Conservation (phyloP, 2,888 invertebrate species). For the Latrodectus elegans region DNA sequence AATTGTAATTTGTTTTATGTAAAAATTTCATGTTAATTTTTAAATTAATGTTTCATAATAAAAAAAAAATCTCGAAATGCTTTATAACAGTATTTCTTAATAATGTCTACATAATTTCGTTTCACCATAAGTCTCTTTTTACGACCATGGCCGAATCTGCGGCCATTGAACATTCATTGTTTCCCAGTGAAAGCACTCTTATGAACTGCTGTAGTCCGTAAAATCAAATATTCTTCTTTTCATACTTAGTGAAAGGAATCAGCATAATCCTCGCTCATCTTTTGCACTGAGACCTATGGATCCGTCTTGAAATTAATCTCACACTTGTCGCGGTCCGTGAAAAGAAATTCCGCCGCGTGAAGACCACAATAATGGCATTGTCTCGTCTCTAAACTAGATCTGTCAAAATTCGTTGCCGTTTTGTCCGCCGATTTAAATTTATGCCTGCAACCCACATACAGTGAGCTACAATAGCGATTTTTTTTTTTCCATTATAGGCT, state of each 20-base stretch:
- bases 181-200: too few species aligned
- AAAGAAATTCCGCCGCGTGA: constrained; percentile 34
- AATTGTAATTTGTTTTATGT: too few species aligned
- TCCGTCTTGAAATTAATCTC: constrained; percentile 62
- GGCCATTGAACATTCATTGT: too few species aligned
- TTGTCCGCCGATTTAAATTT: constrained; percentile 61
- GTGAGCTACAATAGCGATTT: background rate
- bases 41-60: too few species aligned
- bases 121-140: too few species aligned
- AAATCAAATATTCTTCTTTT: background rate
- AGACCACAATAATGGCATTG: constrained; percentile 47
- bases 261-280: constrained; percentile 60
- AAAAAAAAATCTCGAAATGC: too few species aligned
- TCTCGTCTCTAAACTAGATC: constrained; percentile 66
- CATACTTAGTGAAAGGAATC: constrained; percentile 37
- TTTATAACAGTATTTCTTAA: too few species aligned
- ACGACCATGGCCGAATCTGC: too few species aligned
- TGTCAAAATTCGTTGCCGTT: constrained; percentile 63
- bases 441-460: constrained; percentile 4
- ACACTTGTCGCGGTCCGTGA: constrained; percentile 53
- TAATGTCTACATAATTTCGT: too few species aligned
- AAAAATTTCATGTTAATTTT: too few species aligned
- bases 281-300: constrained; percentile 5
- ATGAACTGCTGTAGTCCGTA: too few species aligned
- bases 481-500: constrained; percentile 40